Percentiles rank a stretch among this genome's conserved stretches.
These are phyloP conservation scores for Trachelus troglodyta DNA, from an alignment of 2,888 invertebrate species.

Conservation along the genomic window DNA sequence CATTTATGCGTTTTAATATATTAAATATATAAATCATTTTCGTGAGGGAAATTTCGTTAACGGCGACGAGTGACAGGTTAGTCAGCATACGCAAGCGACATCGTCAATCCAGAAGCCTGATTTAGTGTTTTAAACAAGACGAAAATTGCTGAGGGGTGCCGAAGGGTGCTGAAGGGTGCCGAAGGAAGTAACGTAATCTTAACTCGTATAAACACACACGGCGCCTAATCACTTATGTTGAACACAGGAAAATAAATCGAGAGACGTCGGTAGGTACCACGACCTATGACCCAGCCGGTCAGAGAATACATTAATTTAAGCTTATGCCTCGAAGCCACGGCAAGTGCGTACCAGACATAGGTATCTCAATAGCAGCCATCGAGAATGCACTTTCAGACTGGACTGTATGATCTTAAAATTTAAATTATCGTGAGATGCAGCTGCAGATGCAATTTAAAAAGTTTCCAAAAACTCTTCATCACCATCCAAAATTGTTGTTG, in stretches of 20 bases:
- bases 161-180: neutral
- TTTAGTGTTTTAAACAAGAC: neutral
- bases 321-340: neutral
- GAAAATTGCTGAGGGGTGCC: neutral
- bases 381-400: too few relatives aligned
- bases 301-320: conserved; percentile 18
- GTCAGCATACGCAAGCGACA: neutral
- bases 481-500: too few relatives aligned
- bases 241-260: conserved; percentile 22
- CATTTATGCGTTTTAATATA: too few relatives aligned
- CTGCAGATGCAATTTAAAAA: too few relatives aligned
- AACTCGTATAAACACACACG: conserved; percentile 16
- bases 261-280: neutral
- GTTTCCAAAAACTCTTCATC: too few relatives aligned
- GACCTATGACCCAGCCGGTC: conserved; percentile 19
- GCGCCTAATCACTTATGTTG: conserved; percentile 19
- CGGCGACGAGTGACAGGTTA: too few relatives aligned
- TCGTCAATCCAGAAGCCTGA: conserved; percentile 3
- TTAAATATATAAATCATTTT: too few relatives aligned
- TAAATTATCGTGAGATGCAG: neutral
- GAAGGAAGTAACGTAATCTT: neutral
- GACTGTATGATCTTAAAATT: neutral
- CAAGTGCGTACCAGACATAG: too few relatives aligned
- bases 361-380: too few relatives aligned
- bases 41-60: too few relatives aligned